Evolutionary conservation across 2,797 vertebrate genomes (phyloP).

Genomic region (Brachyrhaphis roseni): DNA sequence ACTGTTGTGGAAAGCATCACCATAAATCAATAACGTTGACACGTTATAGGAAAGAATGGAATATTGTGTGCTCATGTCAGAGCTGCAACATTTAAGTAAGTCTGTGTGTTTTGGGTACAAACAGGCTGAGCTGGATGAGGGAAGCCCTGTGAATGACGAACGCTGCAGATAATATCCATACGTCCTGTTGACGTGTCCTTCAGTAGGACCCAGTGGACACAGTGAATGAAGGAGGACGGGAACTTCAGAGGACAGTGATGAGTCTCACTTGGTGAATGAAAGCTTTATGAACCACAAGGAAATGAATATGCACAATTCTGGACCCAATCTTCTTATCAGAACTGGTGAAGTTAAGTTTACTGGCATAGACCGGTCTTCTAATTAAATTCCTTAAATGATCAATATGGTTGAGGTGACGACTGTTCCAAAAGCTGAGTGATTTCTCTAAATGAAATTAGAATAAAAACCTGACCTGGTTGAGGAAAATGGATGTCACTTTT

Average conservation of each 20-base stretch:
- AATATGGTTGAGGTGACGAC: background rate
- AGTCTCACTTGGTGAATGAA: slow-evolving; percentile 6
- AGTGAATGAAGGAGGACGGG: slow-evolving; percentile 1
- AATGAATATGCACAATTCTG: background rate
- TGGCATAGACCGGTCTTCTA: background rate
- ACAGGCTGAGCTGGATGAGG: background rate
- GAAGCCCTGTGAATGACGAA: background rate
- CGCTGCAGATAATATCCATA: slow-evolving; percentile 2
- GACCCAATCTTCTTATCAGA: background rate
- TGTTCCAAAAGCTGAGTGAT: background rate
- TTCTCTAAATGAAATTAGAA: too few relatives aligned
- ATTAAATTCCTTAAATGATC: background rate
- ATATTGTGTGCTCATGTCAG: slow-evolving; percentile 3
- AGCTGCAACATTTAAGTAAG: slow-evolving; percentile 8
- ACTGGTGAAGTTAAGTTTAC: background rate
- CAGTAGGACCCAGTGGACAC: background rate
- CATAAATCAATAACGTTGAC: background rate
- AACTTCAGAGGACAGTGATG: background rate
- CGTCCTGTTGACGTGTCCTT: slow-evolving; percentile 25
- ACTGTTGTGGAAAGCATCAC: background rate
- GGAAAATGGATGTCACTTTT: too few relatives aligned
- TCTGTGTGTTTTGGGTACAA: background rate
- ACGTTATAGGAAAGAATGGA: background rate
- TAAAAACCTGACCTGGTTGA: too few relatives aligned
- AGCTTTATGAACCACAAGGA: background rate